Percentiles rank a stretch among this genome's conserved stretches.
Conservation (phyloP, 2,888 invertebrate species). For the Netelia virgata region DNA sequence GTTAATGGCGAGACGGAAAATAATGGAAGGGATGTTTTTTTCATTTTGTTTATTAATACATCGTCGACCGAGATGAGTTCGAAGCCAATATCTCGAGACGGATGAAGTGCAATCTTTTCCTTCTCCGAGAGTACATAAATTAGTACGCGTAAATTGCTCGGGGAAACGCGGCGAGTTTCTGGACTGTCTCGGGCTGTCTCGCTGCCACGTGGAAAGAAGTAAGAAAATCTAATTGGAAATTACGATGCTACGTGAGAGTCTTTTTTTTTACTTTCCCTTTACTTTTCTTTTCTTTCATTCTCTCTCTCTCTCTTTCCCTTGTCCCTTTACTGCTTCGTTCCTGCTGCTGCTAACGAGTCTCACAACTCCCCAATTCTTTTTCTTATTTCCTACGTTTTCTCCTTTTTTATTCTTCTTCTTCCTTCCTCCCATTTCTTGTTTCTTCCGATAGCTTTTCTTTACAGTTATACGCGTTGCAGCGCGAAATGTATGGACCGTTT, state of each 20-base stretch:
- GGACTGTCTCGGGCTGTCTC: constrained; percentile 36
- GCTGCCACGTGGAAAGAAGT: constrained; percentile 37
- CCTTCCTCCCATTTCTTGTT: constrained; percentile 13
- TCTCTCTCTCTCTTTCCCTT: constrained; percentile 40
- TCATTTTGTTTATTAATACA: constrained; percentile 12
- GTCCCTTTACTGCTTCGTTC: constrained; percentile 9
- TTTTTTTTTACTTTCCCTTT: constrained; percentile 43
- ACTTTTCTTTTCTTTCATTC: constrained; percentile 34
- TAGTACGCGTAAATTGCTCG: constrained; percentile 64
- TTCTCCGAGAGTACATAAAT: constrained; percentile 61
- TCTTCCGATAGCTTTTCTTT: background rate
- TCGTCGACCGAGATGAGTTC: constrained; percentile 11
- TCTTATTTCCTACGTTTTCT: constrained; percentile 20
- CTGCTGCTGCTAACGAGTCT: constrained; percentile 60
- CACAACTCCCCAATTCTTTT: constrained; percentile 48
- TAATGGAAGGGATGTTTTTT: no score
- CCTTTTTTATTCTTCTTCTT: constrained; percentile 14
- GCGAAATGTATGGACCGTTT: background rate
- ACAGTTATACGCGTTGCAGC: background rate
- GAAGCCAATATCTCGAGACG: constrained; percentile 59
- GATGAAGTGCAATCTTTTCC: constrained; percentile 64
- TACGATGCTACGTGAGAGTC: constrained; percentile 57
- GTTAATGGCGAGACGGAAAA: no score
- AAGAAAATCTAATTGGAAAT: constrained; percentile 68
- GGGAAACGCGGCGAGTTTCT: constrained; percentile 65